Evolutionary conservation across 1,140 invertebrate species (phyloP), one percentile per base, ranked within the genome.

Genomic region (Dendroctonus ponderosae): DNA sequence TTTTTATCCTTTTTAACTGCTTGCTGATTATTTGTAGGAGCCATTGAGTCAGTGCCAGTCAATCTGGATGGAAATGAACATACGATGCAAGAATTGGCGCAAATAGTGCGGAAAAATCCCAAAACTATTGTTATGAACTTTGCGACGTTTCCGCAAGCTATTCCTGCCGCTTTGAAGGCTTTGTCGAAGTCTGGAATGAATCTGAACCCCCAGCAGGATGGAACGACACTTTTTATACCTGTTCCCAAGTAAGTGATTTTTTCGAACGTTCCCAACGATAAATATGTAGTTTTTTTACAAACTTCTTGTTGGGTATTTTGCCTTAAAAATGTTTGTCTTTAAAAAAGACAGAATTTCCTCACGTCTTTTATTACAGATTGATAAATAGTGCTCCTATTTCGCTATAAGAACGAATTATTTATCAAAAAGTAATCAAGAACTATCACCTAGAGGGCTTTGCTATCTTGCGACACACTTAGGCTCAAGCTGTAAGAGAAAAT

Each of bases 131-230:
- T 94, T 3, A 81, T 98, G 7, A 92, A 96, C 78, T 87, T 93
- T 81, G 77, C 86, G 62, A 81, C 86, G 3, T 93, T 94, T 79
- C 93, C 95, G 7, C 91, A 93, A 84, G 89, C 87, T 6, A 89
- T 93, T 70, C 88, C 90, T 49, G 82, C 86, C 71, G 89, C 92
- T 8, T 69, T 96, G 15, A 86, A 89, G 72, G 86, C 90, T 5
- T 84, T 98, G 38, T 72, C 81, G 38, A 85, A 85, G 48, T 93
- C 92, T 68, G 92, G 93, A 53, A 87, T 97, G 83, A 96, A 96
- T 79, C 80, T 98, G 38, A 97, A 94, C 83, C 94, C 95, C 0
- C 94, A 97, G 77, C 92, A 96, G 79, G 95, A 97, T 78, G 94
- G 94, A 41, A 96, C 91, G 11, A 92, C 87, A 2, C 78, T 97